A percentile compares a stretch with the other conserved stretches of the same genome.
phyloP scores from a whole-genome alignment of 2,888 invertebrate genomes.

The Limnephilus lunatus region DNA sequence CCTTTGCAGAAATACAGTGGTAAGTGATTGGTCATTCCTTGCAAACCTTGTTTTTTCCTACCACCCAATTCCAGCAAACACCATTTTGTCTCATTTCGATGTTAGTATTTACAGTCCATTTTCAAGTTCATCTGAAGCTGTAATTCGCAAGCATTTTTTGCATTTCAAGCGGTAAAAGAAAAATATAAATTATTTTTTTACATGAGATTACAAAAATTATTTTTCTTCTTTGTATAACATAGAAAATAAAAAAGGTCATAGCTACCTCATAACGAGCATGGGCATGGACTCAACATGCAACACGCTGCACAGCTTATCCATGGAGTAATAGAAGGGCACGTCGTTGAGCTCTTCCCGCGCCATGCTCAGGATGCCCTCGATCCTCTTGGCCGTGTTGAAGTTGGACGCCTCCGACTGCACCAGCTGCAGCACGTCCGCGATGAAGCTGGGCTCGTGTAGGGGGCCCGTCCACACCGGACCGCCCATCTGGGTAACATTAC shows the following conservation, averaged over 20 bases:
- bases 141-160: no score
- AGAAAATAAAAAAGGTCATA: not conserved
- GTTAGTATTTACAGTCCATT: no score
- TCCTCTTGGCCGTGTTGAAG: constrained; percentile 84
- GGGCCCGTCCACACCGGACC: constrained; percentile 97
- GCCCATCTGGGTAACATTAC: constrained; percentile 80
- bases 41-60: no score
- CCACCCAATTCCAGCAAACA: no score
- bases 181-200: not conserved
- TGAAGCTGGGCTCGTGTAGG: constrained; percentile 89
- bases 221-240: not conserved
- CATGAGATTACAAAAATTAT: not conserved
- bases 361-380: constrained; percentile 89
- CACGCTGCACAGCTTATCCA: constrained; percentile 86
- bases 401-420: constrained; percentile 73
- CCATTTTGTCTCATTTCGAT: no score
- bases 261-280: constrained; percentile 82
- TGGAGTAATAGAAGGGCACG: constrained; percentile 90
- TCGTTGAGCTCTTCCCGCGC: constrained; percentile 90
- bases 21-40: no score
- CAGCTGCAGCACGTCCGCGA: constrained; percentile 80
- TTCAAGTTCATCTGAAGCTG: no score
- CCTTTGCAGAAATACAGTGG: no score
- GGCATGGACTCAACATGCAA: constrained; percentile 85
- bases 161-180: no score